Base-by-base conservation (phyloP, 2,888 invertebrate genomes). In the Melanostoma scalare region DNA sequence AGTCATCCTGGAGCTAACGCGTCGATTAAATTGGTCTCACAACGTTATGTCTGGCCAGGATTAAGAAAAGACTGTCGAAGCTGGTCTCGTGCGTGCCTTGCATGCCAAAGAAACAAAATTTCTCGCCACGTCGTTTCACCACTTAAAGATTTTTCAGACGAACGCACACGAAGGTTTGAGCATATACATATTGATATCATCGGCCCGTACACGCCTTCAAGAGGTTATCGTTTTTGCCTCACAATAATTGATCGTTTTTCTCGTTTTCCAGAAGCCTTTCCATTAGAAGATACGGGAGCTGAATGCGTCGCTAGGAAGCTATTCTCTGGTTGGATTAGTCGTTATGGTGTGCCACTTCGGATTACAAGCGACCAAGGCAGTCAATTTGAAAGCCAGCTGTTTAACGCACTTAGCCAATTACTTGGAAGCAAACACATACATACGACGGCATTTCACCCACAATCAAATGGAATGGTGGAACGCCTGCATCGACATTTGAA, bases 311-410 rank as follows among this genome's bases (percentile, higher is more conserved):
- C 20, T 20, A 20, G 20, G 20, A 20, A 20, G 20, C 20, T 20
- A 20, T 55, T 55, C n/a, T 35, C 55, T 4, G 55, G 36, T 56
- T 56, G 40, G 40, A 56, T 56, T 40, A 30, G 30, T 35, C 35
- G 10, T 10, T 67, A 53, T 53, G 53, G 44, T 53, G 42, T 67
- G 42, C 67, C 53, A 8, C 53, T 67, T 4, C 42, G 42, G 3
- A 53, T 44, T 53, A 67, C 42, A 31, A 53, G 42, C 38, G 40
- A 65, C 36, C 52, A 50, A 38, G 31, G 40, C 38, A n/a, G 38
- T 50, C 52, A 65, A 30, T 65, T 65, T 65, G 38, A 65, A 40
- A 65, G 40, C 30, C 63, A 52, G 8, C 52, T 65, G 38, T 65
- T 50, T n/a, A 65, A 50, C 5, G n/a, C 40, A 4, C 63, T 65